Evolutionary conservation across 2,113 vertebrate genomes (phyloP), one percentile per base, ranked within the genome.

Genomic region (Myotis brandtii): DNA sequence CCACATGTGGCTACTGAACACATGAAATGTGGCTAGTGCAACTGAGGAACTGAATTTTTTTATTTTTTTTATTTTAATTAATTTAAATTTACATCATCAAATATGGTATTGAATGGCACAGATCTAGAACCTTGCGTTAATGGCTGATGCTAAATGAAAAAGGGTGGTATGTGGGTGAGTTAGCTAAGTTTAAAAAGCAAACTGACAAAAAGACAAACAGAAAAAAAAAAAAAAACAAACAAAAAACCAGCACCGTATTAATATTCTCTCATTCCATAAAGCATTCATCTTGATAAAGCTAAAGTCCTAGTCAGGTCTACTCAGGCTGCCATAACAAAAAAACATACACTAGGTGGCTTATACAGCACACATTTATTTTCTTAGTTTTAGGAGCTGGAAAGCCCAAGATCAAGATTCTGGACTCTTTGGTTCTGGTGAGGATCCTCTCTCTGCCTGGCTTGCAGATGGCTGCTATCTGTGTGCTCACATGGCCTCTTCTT

Each of bases 11-110:
- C 64, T 80, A 62, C 9, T 25, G 37, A 87, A 72, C 37, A 89
- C 50, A 64, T 46, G 54, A 80, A 86, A 83, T 20, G 4, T 30
- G 27, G 52, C 27, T 43, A 80, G 18, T 90, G 18, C 16, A 69
- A 52, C 40, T 27, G 16, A 77, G 66, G 21, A 72, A 93, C 25
- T 37, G 3, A 64, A 72, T 69, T 62, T 87, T 64, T 59, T 40
- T 88, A 73, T 32, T 87, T 64, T 59, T 40, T 88, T 79, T 30
- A 86, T 40, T 86, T 86, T 70, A 67, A 50, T 70, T 83, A 48
- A 86, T 90, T 86, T 81, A 79, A 84, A 84, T 92, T 83, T 73
- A 83, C 54, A 88, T 46, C 52, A 82, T 84, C 37, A 87, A 40
- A 79, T 75, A 9, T 91, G 30, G 30, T 54, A 88, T 1, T 30